phyloP scores from a whole-genome alignment of 2,113 vertebrate genomes.

The Nycticorax nycticorax region DNA sequence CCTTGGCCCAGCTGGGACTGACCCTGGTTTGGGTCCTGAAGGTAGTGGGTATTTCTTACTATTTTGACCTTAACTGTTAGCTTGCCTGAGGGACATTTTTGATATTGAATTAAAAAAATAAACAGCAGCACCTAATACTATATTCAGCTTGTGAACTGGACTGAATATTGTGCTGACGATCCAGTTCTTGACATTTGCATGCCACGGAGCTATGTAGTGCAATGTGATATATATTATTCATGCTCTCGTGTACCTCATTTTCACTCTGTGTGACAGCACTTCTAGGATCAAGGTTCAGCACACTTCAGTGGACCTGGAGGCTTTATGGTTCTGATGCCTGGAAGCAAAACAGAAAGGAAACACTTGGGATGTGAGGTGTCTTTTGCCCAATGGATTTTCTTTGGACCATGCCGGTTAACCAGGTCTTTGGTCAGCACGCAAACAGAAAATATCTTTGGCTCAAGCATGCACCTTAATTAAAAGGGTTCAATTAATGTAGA shows the following conservation, averaged over 20 bases:
- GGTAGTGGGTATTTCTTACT: not conserved
- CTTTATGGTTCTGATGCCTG: constrained; percentile 52
- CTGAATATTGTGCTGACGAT: constrained; percentile 52
- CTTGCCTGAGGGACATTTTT: not conserved
- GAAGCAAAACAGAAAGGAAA: constrained; percentile 33
- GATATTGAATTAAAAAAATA: not conserved
- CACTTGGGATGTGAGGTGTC: not conserved
- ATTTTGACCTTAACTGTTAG: not conserved
- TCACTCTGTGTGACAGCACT: constrained; percentile 58
- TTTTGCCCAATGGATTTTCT: constrained; percentile 4
- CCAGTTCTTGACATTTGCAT: constrained; percentile 65
- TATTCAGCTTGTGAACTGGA: constrained; percentile 44
- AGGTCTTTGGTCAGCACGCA: constrained; percentile 9
- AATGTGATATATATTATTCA: constrained; percentile 61
- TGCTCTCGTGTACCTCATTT: constrained; percentile 59
- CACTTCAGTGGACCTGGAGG: constrained; percentile 52
- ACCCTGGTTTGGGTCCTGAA: not conserved
- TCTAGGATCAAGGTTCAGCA: constrained; percentile 65
- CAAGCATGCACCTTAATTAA: constrained; percentile 35
- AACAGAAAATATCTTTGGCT: not conserved
- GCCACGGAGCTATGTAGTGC: constrained; percentile 50
- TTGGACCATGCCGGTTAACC: not conserved
- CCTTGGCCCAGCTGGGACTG: not conserved
- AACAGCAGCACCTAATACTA: not conserved
- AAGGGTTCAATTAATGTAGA: constrained; percentile 34